Conservation (phyloP, 2,113 vertebrate genomes). For the Erythrocebus patas region DNA sequence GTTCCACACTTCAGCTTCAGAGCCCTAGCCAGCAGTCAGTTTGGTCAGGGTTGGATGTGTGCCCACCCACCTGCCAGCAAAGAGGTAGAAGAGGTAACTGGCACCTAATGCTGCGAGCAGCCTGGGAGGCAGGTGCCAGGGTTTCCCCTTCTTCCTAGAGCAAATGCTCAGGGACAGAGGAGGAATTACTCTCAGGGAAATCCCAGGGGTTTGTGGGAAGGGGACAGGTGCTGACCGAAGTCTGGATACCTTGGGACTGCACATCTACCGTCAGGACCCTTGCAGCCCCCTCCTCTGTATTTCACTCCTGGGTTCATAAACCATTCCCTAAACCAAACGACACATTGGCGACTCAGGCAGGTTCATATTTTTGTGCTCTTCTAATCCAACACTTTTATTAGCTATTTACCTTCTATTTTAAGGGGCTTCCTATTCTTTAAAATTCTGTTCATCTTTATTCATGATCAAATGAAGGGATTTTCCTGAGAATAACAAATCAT, state of each 20-base stretch:
- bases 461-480: neutral
- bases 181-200: neutral
- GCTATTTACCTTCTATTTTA: neutral
- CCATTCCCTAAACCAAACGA: neutral
- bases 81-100: neutral
- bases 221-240: neutral
- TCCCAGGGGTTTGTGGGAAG: neutral
- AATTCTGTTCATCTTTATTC: neutral
- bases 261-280: neutral
- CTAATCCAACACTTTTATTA: neutral
- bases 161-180: neutral
- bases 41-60: neutral
- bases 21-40: neutral
- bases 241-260: neutral
- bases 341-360: neutral
- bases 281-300: neutral
- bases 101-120: neutral
- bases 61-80: too few relatives aligned
- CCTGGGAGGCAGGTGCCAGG: neutral
- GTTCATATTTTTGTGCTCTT: neutral
- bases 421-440: neutral
- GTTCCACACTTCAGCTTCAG: neutral
- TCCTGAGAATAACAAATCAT: neutral
- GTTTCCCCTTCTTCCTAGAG: neutral
- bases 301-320: neutral